Evolutionary conservation across 2,113 vertebrate genomes (phyloP), one percentile per base, ranked within the genome.

Genomic region (Fulica atra): DNA sequence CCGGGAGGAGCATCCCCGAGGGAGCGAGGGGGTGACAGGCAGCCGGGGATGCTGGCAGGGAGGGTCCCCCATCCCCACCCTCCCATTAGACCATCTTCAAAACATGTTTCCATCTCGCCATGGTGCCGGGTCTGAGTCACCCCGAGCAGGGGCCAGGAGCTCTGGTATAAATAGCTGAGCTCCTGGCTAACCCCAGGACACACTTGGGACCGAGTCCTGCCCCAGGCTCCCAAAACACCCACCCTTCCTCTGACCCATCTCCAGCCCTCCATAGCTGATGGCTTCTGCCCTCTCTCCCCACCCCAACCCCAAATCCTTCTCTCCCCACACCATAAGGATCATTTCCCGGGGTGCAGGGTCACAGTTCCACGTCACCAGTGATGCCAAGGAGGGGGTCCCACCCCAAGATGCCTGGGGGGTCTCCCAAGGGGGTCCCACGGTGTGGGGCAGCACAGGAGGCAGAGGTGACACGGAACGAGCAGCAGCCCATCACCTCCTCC

Each of bases 271-370:
- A 3, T 3, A 63, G 36, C 56, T 10, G 51, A 11, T 9, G 31
- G 11, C 35, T 57, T 26, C 69, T 60, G 31, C 54, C 33, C 56
- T 9, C 50, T 7, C 26, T 42, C n/a, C 33, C 57, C 74, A 15
- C 8, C 31, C 44, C 64, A 10, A 4, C 24, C 61, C 16, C 2
- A 36, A n/a, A 61, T n/a, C 14, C n/a, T 46, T 16, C 4, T 2
- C 64, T 57, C 38, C 0, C 1, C 2, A 2, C 56, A 4, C 50
- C 5, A 0, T 2, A 40, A 40, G 60, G 56, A 20, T 12, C 16
- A 2, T 25, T 15, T 42, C 80, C 56, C 38, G 61, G n/a, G 40
- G 12, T 0, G 3, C 11, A 17, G 40, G 14, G 69, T 10, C 4
- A 0, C 16, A 33, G 63, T 68, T 56, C 59, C 23, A 40, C 3